phyloP scores from a whole-genome alignment of 1,140 invertebrate genomes.

The Aphelenchoides fujianensis region DNA sequence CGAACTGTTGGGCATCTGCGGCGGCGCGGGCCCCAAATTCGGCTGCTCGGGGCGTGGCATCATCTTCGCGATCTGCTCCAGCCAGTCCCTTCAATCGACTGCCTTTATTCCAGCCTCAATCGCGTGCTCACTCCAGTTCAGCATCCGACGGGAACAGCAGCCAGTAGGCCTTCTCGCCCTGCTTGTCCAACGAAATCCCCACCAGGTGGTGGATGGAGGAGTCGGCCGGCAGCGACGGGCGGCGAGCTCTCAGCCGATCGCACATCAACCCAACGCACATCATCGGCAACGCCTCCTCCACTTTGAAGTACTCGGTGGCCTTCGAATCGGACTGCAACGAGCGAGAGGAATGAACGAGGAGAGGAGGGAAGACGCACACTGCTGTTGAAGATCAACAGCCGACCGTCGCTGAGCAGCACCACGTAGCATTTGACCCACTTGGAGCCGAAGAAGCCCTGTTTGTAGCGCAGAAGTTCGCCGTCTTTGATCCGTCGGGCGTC shows the following conservation, averaged over 20 bases:
- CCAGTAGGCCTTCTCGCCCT: not conserved
- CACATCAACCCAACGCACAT: conserved; percentile 6
- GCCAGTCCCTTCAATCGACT: not conserved
- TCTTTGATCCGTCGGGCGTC: not conserved
- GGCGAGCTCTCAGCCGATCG: not conserved
- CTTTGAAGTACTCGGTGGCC: not conserved
- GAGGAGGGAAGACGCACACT: not conserved
- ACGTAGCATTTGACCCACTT: not conserved
- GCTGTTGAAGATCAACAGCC: conserved; percentile 5
- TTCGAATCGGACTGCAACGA: not conserved
- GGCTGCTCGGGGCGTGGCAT: not conserved
- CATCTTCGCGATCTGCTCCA: not conserved
- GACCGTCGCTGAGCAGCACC: conserved; percentile 1
- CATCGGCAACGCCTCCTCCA: not conserved
- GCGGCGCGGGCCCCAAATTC: not conserved
- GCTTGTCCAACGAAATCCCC: not conserved
- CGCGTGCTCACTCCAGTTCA: not conserved
- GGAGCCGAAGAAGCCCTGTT: conserved; percentile 2
- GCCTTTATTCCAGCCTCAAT: not conserved
- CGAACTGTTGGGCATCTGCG: conserved; percentile 1
- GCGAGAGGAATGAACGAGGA: not conserved
- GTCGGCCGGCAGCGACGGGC: not conserved
- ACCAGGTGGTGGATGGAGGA: not conserved
- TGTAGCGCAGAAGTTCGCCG: not conserved
- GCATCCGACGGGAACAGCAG: not conserved